Base-by-base conservation (phyloP, 2,797 vertebrate species). In the Chelmon rostratus region DNA sequence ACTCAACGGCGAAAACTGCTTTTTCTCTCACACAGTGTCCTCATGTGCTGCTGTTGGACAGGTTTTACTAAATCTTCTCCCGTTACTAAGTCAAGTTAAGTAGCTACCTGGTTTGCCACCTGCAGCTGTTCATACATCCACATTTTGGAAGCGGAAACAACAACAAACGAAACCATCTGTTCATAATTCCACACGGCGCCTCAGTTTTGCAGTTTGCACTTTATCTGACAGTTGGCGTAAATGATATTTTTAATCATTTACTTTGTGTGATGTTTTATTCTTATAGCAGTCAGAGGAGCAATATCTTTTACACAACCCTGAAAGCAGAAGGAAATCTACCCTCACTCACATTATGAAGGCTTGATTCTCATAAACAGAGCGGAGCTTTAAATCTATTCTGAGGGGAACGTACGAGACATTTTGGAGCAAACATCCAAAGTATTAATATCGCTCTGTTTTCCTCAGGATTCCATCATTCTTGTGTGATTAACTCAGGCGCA, bases 151-250 rank as follows among this genome's bases (percentile, higher is more conserved):
- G 53, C 12, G 25, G 37, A 67, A 47, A 57, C 16, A 23, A 66
- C 52, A 82, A 40, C 54, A 49, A 15, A 53, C 23, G 63, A 77
- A 49, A 76, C 50, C 44, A 73, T 65, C 66, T 71, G 66, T 69
- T 75, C 42, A 15, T 58, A 6, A 54, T 65, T 62, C 37, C 1
- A 46, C 21, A 15, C 23, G 15, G 23, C 5, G 57, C 21, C 58
- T 62, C 38, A 56, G 10, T 79, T 57, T 71, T 31, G 19, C 23
- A 38, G 25, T 35, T 56, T 2, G 23, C 46, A 19, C 47, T 70
- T 64, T 57, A 50, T 62, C 56, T 38, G 64, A 54, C 62, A 28
- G 7, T 68, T 21, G 37, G 8, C 57, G 53, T 46, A 65, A 73
- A 58, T 69, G 0, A 28, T 31, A 38, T 42, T 33, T 66, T 65